Evolutionary conservation across 2,888 invertebrate species (phyloP), one percentile per base, ranked within the genome.

Genomic region (Cephus runcator): DNA sequence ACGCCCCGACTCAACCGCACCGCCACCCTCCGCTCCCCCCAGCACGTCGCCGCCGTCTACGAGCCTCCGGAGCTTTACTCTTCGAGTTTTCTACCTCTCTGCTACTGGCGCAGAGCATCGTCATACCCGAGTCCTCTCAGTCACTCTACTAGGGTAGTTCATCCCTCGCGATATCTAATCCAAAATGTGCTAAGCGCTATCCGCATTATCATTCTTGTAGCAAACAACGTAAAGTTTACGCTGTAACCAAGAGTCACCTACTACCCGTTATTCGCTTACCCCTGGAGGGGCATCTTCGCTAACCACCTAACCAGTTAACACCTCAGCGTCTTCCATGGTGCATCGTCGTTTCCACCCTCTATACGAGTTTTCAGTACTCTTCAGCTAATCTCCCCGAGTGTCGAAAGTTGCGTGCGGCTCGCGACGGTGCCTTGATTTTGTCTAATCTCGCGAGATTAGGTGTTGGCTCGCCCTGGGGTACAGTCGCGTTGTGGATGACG

Each of bases 181-280:
- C 89, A 85, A 88, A 88, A 88, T 87, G 88, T 89, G 88, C 86
- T 85, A 83, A 84, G 86, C 85, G 80, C 81, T 80, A 81, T 84
- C 82, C 84, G 81, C 87, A 89, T 89, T 89, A 89, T 90, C 89
- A 89, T 89, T 90, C 89, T 88, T 87, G 89, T 85, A 85, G 88
- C 89, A 88, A 86, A 86, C 86, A 86, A 84, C 84, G 83, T 81
- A 85, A 88, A 89, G 87, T 88, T 89, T 83, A 85, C 76, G 79
- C 71, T 77, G 71, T 34, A 73, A 73, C 69, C 76, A 76, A 71
- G 69, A 73, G 33, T n/a, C 33, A 75, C 75, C 75, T 77, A 73
- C 69, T 76, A 34, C 34, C 68, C 76, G 12, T 31, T 71, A 33
- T 34, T 71, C 71, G 31, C 31, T 71, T 34, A 71, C 31, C 9